These are phyloP conservation scores for Palythoa heliodiscus DNA, from an alignment of 92 coral and sea anemone genomes.

Conservation along the genomic window DNA sequence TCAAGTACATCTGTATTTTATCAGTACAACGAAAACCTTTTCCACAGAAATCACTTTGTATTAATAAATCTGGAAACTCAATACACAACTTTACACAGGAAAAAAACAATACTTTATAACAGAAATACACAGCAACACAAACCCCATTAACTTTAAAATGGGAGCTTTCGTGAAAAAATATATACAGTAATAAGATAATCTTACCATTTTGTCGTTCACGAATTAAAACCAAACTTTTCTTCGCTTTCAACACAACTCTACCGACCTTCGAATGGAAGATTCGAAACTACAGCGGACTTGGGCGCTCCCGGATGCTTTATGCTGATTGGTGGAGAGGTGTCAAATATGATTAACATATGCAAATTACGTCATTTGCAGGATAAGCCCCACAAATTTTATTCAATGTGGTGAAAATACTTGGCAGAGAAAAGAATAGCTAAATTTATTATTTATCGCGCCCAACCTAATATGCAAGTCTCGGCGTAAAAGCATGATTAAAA, in stretches of 20 bases:
- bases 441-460: conserved; percentile 5
- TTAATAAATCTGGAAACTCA: neutral
- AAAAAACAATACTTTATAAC: neutral
- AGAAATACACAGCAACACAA: neutral
- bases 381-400: conserved; percentile 2
- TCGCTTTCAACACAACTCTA: neutral
- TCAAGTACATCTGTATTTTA: neutral
- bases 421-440: conserved; percentile 1
- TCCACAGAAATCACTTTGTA: conserved; percentile 7
- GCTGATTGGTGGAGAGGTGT: conserved; percentile 40
- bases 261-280: conserved; percentile 46
- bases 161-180: neutral
- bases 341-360: conserved; percentile 27
- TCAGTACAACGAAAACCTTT: neutral
- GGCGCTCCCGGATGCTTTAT: conserved; percentile 49
- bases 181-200: neutral
- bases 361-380: conserved; percentile 42
- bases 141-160: neutral
- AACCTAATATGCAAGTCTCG: neutral
- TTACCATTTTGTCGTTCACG: conserved; percentile 33
- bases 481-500: neutral
- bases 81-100: neutral
- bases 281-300: conserved; percentile 45
- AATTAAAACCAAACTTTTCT: conserved; percentile 7
- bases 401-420: neutral